These are phyloP conservation scores for Thunnus thynnus DNA, from an alignment of 2,113 vertebrate genomes.

Conservation along the genomic window DNA sequence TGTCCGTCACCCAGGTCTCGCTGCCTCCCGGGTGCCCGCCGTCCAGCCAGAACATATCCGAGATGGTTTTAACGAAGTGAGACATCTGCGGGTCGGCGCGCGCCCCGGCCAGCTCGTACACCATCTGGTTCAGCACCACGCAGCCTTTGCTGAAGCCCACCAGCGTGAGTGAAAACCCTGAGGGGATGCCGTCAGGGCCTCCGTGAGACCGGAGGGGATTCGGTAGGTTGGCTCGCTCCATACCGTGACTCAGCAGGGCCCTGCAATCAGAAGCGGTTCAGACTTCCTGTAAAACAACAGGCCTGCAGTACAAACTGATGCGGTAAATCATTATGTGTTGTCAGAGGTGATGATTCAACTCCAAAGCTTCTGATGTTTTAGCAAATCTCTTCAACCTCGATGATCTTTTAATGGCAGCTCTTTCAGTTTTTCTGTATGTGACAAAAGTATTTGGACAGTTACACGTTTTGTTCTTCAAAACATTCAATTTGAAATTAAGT, in stretches of 20 bases:
- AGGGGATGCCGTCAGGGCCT: conserved; percentile 60
- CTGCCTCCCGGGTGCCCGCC: conserved; percentile 96
- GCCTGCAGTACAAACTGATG: neutral
- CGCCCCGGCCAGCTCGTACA: conserved; percentile 91
- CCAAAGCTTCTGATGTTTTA: too few relatives aligned
- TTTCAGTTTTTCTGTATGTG: too few relatives aligned
- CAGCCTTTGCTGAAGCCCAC: conserved; percentile 99
- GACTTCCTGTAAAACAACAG: neutral
- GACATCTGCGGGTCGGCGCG: conserved; percentile 86
- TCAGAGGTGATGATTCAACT: too few relatives aligned
- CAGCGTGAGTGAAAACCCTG: conserved; percentile 85
- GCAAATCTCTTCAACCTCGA: too few relatives aligned
- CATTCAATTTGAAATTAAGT: too few relatives aligned
- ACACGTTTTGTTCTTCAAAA: too few relatives aligned
- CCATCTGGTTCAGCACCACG: conserved; percentile 97
- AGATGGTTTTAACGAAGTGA: conserved; percentile 87
- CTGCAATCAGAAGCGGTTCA: conserved; percentile 50
- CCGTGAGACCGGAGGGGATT: conserved; percentile 82
- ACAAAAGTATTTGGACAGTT: too few relatives aligned
- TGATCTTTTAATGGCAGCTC: too few relatives aligned
- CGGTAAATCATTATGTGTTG: neutral
- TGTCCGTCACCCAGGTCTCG: conserved; percentile 95
- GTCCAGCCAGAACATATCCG: conserved; percentile 95
- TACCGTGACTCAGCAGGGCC: conserved; percentile 90
- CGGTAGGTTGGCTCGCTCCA: conserved; percentile 85